A percentile compares a stretch with the other conserved stretches of the same genome.
phyloP scores from a whole-genome alignment of 2,113 vertebrate species.

The Chrysochloris asiatica region DNA sequence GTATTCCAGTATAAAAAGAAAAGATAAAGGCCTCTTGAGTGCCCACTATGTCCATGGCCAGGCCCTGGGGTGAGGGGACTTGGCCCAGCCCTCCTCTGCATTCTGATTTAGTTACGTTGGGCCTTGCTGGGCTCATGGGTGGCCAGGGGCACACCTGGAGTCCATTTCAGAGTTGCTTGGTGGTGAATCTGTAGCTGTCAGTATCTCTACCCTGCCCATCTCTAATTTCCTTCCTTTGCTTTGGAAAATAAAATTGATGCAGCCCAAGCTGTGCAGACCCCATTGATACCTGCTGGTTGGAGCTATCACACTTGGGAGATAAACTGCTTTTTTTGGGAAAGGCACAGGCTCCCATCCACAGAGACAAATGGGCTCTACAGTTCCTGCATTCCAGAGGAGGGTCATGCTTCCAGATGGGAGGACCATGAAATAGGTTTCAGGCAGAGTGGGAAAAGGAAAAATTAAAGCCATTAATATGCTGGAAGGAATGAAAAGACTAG shows the following conservation, averaged over 20 bases:
- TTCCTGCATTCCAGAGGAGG: constrained; percentile 41
- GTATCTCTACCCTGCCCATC: not conserved
- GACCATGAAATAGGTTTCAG: constrained; percentile 46
- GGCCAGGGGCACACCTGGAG: not conserved
- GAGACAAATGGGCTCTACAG: constrained; percentile 56
- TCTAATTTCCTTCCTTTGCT: constrained; percentile 17
- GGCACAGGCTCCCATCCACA: constrained; percentile 3
- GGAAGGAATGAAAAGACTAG: constrained; percentile 34
- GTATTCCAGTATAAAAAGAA: not conserved
- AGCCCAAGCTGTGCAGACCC: constrained; percentile 5
- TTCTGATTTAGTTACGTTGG: not conserved
- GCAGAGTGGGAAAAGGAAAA: constrained; percentile 42
- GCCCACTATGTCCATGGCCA: accelerated
- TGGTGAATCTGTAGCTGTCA: not conserved
- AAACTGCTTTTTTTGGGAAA: constrained; percentile 32
- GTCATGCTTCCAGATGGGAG: constrained; percentile 54
- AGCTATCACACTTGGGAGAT: constrained; percentile 2
- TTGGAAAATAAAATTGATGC: not conserved
- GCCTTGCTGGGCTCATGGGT: not conserved
- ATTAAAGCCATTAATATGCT: constrained; percentile 73
- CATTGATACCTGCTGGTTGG: not conserved
- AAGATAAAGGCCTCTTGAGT: not conserved
- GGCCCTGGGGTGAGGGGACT: not conserved
- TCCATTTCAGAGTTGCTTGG: not conserved
- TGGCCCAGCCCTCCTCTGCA: not conserved